Evolutionary conservation across 2,888 invertebrate genomes (phyloP), one percentile per base, ranked within the genome.

Genomic region (Temnothorax ravouxi): DNA sequence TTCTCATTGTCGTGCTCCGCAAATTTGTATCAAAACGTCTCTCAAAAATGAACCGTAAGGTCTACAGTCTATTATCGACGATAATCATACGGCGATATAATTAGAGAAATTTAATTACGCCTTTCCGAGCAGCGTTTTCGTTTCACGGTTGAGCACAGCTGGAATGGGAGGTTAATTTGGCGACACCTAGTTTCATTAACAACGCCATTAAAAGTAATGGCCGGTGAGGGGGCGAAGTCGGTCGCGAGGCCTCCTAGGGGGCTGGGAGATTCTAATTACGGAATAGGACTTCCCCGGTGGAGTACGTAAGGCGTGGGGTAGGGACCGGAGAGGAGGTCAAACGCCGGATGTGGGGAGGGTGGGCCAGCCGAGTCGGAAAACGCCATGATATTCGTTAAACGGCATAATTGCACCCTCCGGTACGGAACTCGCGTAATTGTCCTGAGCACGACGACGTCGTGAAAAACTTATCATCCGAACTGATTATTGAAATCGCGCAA

Each of bases 161-260:
- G 93, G 90, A 94, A 94, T 92, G 94, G 92, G 93, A 92, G 93
- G 94, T 94, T 94, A 94, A 94, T 94, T 94, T 93, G 94, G 94
- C 93, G 94, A 94, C 94, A 94, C 93, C 94, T 93, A 93, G 94
- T 94, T 94, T 94, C 94, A 94, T 94, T 94, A 94, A 94, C 94
- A 94, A 94, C 94, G 93, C 94, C 93, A 94, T 94, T 94, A 94
- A 94, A 94, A 94, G 94, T 94, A 94, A 94, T 94, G 94, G 93
- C 91, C 92, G 91, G 91, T 92, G 89, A 89, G 92, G 92, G 91
- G 92, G 89, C 88, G 87, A 88, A 89, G 88, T 90, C 87, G 91
- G 89, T 88, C 89, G 85, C 88, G 89, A 90, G 87, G 89, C 88
- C 90, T 86, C 90, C 84, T 88, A 88, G 91, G 79, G 90, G 90